Evolutionary conservation across 2,888 invertebrate species (phyloP).

Genomic region (Lepeophtheirus nordmannii): DNA sequence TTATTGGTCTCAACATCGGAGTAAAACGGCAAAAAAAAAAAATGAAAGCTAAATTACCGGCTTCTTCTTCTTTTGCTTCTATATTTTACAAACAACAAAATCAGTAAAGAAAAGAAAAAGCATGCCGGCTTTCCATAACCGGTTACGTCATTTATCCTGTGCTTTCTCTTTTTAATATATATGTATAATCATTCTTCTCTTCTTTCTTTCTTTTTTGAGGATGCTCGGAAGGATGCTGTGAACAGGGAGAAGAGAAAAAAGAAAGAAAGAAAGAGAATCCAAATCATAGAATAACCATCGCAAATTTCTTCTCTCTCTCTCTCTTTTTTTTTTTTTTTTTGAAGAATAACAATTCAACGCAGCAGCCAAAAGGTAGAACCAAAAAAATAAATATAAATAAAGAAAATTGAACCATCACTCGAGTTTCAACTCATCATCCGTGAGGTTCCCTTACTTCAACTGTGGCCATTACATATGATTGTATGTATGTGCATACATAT

Average conservation of each 20-base stretch:
- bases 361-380: background rate
- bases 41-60: background rate
- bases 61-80: background rate
- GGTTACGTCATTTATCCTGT: background rate
- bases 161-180: background rate
- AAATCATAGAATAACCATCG: background rate
- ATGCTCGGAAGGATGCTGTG: background rate
- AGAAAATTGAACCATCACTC: background rate
- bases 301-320: background rate
- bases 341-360: background rate
- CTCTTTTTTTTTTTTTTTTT: background rate
- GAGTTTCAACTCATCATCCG: background rate
- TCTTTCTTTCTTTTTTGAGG: too few relatives aligned
- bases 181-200: too few relatives aligned
- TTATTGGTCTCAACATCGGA: conserved; percentile 2
- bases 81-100: too few relatives aligned
- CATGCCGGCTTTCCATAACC: background rate
- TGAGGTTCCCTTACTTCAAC: background rate
- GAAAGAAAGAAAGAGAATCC: background rate
- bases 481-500: too few relatives aligned
- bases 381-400: background rate
- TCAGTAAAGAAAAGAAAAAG: too few relatives aligned
- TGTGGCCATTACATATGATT: background rate
- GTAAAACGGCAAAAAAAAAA: background rate
- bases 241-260: background rate